Conservation (phyloP, 2,797 vertebrate genomes). For the Dromococcyx pavoninus region DNA sequence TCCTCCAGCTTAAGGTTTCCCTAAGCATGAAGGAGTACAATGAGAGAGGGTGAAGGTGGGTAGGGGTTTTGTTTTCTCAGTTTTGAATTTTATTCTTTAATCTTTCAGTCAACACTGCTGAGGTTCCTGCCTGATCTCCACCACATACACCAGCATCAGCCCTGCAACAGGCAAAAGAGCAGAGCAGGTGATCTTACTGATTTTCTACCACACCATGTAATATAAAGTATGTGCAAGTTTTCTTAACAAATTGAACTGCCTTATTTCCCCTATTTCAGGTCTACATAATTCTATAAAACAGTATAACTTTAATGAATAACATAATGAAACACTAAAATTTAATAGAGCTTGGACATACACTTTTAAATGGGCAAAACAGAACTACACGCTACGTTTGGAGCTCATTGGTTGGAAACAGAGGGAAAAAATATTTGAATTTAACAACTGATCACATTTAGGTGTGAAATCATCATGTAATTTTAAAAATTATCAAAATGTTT, state of each 20-base stretch:
- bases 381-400: background rate
- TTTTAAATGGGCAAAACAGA: background rate
- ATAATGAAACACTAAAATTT: background rate
- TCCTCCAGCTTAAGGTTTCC: background rate
- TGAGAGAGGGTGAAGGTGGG: background rate
- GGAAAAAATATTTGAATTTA: background rate
- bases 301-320: background rate
- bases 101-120: fast-evolving
- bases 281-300: background rate
- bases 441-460: background rate
- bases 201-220: background rate
- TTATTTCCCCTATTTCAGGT: background rate
- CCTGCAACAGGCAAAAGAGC: fast-evolving
- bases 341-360: background rate
- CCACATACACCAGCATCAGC: background rate
- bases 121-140: background rate
- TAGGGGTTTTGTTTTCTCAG: background rate
- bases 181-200: background rate
- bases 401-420: background rate
- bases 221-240: background rate
- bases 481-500: background rate
- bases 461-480: background rate
- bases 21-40: background rate
- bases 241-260: background rate
- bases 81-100: background rate